Evolutionary conservation across 2,113 vertebrate species (phyloP).

Genomic region (Uria lomvia): DNA sequence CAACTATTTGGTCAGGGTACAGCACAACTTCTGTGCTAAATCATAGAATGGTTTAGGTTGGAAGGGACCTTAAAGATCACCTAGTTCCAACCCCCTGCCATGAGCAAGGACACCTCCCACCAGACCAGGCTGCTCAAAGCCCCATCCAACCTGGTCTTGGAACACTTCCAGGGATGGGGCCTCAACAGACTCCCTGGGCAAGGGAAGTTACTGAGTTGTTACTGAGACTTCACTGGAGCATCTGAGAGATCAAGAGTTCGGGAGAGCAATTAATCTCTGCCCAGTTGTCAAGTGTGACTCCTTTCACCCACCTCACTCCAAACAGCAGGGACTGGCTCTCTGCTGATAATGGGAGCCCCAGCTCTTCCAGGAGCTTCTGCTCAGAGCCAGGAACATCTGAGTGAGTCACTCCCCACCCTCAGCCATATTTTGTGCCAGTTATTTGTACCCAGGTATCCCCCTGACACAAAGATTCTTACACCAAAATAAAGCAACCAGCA

Average conservation of each 20-base stretch:
- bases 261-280: not conserved
- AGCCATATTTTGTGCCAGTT: not conserved
- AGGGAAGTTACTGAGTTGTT: not conserved
- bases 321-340: not conserved
- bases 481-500: not conserved
- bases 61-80: not conserved
- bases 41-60: not conserved
- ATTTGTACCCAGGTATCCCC: not conserved
- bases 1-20: not conserved
- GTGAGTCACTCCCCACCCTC: accelerated
- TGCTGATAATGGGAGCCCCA: accelerated
- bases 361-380: not conserved
- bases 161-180: not conserved
- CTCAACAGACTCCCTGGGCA: not conserved
- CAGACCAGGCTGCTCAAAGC: not conserved
- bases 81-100: not conserved
- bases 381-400: not conserved
- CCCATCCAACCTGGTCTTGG: not conserved
- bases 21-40: not conserved
- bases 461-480: not conserved
- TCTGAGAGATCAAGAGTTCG: not conserved
- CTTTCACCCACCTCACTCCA: not conserved
- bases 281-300: not conserved
- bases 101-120: not conserved
- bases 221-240: not conserved